Base-by-base conservation (phyloP, 1,140 invertebrate species). In the Drosophila oshimai region DNA sequence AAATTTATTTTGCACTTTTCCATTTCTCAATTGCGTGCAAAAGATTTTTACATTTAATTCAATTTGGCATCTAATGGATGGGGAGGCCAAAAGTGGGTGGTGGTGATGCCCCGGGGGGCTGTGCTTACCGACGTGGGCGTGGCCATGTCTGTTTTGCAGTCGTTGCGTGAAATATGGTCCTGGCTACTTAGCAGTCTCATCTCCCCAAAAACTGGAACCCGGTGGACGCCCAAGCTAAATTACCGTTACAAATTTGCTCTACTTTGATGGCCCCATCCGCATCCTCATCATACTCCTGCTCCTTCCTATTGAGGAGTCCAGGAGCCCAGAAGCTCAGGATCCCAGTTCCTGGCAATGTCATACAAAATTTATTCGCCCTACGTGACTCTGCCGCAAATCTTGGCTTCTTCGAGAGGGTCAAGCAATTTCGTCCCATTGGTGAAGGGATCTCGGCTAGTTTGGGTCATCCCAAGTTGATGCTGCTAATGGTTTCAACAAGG, bases 41-140 rank as follows among this genome's bases (percentile, higher is more conserved):
- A 73, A 73, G 69, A 73, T 73, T 73, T 73, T 73, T 73, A 96
- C 57, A 73, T 73, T 73, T 73, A 73, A 73, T 73, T 73, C 57
- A 73, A 73, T 73, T 73, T 73, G 57, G 57, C 70, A 34, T 50
- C 68, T 71, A 72, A 72, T 50, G 44, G 68, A 36, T 31, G 67
- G 24, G 34, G 44, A 7, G 15, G 54, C n/a, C 2, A n/a, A n/a
- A n/a, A n/a, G n/a, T n/a, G 20, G 6, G 3, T 3, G 15, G 26
- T 34, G 34, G 10, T n/a, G 29, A 2, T 18, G 9, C 12, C 22
- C 22, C 26, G 5, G 4, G n/a, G 22, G 17, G 4, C 6, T 57
- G 26, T 20, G 13, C 29, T 34, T 26, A 64, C 46, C 46, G 50
- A 33, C 33, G 29, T 15, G 76, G 76, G 57, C 53, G 71, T 73